A percentile compares a stretch with the other conserved stretches of the same genome.
Conservation (phyloP, 2,888 invertebrate species). For the Eupithecia abbreviata region DNA sequence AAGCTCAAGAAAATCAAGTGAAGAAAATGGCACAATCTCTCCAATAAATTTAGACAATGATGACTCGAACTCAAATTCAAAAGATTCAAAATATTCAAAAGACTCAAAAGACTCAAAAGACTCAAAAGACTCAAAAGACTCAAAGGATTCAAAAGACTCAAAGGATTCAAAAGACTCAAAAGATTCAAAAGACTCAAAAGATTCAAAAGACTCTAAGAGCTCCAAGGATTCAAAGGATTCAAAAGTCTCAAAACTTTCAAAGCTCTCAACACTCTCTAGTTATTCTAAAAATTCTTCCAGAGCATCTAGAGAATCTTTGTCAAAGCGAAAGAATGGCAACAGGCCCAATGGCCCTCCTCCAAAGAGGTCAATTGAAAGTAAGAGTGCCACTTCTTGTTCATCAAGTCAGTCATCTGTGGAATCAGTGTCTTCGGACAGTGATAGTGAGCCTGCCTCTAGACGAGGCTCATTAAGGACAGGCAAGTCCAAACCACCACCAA, state of each 20-base stretch:
- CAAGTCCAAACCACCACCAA: constrained; percentile 67
- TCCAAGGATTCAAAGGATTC: constrained; percentile 37
- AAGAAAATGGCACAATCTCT: constrained; percentile 63
- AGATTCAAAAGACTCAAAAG: constrained; percentile 36
- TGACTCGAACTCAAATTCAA: constrained; percentile 59
- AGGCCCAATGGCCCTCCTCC: constrained; percentile 73
- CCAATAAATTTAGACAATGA: constrained; percentile 64
- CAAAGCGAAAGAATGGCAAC: constrained; percentile 68
- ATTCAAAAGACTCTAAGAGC: constrained; percentile 35
- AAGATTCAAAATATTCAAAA: constrained; percentile 39
- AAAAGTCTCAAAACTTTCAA: constrained; percentile 33
- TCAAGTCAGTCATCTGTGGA: constrained; percentile 78
- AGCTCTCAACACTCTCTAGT: constrained; percentile 15
- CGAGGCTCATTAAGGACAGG: constrained; percentile 67
- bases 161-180: constrained; percentile 55
- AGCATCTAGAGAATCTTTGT: constrained; percentile 37
- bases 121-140: constrained; percentile 42
- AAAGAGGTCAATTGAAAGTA: constrained; percentile 70
- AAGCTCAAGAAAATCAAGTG: constrained; percentile 70
- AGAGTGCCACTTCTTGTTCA: constrained; percentile 75
- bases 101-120: constrained; percentile 54
- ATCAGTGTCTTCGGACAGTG: constrained; percentile 75
- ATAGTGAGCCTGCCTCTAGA: constrained; percentile 69
- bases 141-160: constrained; percentile 36
- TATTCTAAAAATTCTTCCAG: constrained; percentile 32